These are phyloP conservation scores for Huso huso DNA, from an alignment of 2,797 vertebrate genomes.

Conservation along the genomic window DNA sequence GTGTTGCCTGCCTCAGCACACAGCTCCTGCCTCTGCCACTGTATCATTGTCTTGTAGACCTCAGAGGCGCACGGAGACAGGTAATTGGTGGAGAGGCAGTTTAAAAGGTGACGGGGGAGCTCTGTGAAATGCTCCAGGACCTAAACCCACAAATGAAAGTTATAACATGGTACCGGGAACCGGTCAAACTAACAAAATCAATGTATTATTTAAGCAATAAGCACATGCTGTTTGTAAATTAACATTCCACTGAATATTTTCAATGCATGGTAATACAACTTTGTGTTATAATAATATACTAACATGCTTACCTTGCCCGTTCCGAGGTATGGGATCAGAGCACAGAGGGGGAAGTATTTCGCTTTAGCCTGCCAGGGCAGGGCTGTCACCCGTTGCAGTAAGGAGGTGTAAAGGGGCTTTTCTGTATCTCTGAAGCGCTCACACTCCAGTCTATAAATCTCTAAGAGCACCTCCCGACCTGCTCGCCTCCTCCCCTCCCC, in stretches of 20 bases:
- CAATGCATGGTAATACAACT: neutral
- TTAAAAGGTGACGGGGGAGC: slow-evolving; percentile 66
- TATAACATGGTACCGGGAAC: neutral
- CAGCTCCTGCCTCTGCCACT: slow-evolving; percentile 57
- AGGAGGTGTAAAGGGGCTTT: slow-evolving; percentile 48
- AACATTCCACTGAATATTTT: neutral
- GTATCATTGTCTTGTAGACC: slow-evolving; percentile 68
- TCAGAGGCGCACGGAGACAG: slow-evolving; percentile 67
- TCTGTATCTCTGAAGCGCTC: slow-evolving; percentile 49
- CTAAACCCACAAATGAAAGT: slow-evolving; percentile 38
- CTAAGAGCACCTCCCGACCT: slow-evolving; percentile 68
- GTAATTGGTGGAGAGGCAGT: slow-evolving; percentile 75
- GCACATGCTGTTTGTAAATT: neutral
- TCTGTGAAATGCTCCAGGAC: slow-evolving; percentile 58
- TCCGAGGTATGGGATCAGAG: slow-evolving; percentile 67
- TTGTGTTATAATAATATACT: neutral
- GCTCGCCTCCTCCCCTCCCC: no score
- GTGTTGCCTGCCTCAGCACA: neutral
- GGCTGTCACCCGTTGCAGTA: slow-evolving; percentile 54
- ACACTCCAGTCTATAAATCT: slow-evolving; percentile 70
- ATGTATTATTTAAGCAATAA: neutral
- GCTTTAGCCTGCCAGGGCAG: slow-evolving; percentile 76
- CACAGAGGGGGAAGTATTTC: slow-evolving; percentile 67
- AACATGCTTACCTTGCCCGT: slow-evolving; percentile 57
- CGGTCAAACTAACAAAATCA: neutral